phyloP scores from a whole-genome alignment of 1,140 invertebrate species.

The Sycobia sp. region DNA sequence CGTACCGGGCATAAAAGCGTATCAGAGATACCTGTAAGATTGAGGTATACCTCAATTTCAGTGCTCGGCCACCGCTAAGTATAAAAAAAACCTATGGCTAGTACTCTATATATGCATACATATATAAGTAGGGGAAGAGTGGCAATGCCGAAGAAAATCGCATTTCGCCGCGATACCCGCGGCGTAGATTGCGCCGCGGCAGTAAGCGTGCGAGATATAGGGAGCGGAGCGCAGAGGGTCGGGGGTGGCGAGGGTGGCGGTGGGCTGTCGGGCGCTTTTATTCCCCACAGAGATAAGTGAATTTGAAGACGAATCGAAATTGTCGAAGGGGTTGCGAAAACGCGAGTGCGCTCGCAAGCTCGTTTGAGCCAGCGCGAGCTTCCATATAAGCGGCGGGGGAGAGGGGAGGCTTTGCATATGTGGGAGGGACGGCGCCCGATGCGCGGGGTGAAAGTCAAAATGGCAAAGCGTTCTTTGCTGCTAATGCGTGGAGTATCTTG shows the following conservation, averaged over 20 bases:
- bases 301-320: constrained; percentile 5
- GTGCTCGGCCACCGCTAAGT: neutral
- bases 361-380: neutral
- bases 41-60: neutral
- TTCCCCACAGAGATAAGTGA: neutral
- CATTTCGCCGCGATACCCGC: neutral
- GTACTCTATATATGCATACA: neutral
- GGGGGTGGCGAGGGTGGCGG: too few relatives aligned
- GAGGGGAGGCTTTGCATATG: too few relatives aligned
- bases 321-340: too few relatives aligned
- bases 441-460: constrained; percentile 21
- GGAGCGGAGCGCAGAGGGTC: too few relatives aligned
- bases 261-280: too few relatives aligned
- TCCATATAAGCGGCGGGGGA: too few relatives aligned
- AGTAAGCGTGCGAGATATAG: too few relatives aligned
- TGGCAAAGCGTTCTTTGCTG: neutral
- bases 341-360: neutral
- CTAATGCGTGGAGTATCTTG: too few relatives aligned
- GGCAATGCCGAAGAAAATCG: neutral
- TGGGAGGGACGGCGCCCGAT: too few relatives aligned
- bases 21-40: neutral
- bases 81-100: neutral
- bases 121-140: neutral
- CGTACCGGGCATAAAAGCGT: constrained; percentile 1
- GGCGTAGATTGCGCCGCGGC: neutral